A percentile compares a stretch with the other conserved stretches of the same genome.
These are phyloP conservation scores for Smittia aterrima DNA, from an alignment of 2,888 invertebrate species.

Conservation along the genomic window DNA sequence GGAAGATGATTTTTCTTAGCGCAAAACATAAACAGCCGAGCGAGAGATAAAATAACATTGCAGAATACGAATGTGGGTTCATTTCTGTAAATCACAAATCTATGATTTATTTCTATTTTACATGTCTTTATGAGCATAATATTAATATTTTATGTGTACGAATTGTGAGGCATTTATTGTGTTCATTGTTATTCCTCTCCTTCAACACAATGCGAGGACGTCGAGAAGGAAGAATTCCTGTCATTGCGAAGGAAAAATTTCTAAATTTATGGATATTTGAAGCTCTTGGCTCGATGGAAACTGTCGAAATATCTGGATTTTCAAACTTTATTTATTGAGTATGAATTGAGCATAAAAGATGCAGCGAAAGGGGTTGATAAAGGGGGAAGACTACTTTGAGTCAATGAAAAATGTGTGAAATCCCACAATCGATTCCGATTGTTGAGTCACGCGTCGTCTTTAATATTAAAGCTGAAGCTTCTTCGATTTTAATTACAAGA, in stretches of 20 bases:
- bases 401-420: conserved; percentile 23
- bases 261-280: conserved; percentile 25
- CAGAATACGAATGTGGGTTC: conserved; percentile 22
- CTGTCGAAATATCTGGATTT: conserved; percentile 31
- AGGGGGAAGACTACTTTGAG: neutral
- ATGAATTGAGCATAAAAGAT: neutral
- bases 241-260: neutral
- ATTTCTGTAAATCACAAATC: conserved; percentile 34
- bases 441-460: no score
- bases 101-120: conserved; percentile 42
- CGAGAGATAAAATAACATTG: neutral
- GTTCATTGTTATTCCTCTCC: conserved; percentile 24
- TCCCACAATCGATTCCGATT: no score
- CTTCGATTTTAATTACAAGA: neutral
- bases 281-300: neutral
- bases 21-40: neutral
- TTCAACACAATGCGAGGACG: neutral
- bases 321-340: conserved; percentile 33
- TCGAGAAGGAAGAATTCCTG: neutral
- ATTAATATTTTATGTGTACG: conserved; percentile 34
- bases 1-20: neutral
- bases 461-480: neutral
- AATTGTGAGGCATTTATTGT: conserved; percentile 19
- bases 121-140: conserved; percentile 38
- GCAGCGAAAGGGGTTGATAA: neutral